phyloP scores from a whole-genome alignment of 2,888 invertebrate genomes.

The Polyommatus icarus region DNA sequence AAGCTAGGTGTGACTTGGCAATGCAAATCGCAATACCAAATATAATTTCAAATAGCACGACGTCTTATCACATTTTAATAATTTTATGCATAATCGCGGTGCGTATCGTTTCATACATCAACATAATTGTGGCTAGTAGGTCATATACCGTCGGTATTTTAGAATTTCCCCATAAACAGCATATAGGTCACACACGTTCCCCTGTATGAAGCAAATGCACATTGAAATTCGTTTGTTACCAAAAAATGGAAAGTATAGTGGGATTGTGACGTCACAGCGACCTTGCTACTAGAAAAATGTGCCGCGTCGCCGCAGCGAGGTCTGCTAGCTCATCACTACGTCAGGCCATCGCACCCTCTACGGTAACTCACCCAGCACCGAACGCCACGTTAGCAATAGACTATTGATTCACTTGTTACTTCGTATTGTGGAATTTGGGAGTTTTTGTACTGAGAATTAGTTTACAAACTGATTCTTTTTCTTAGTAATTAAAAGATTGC shows the following conservation, averaged over 20 bases:
- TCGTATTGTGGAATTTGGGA: neutral
- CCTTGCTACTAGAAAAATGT: conserved; percentile 81
- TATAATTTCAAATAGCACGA: neutral
- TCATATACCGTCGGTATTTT: neutral
- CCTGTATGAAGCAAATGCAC: neutral
- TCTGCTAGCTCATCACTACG: conserved; percentile 69
- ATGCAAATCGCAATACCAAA: too few species aligned
- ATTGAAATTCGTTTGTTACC: conserved; percentile 39
- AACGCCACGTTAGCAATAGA: conserved; percentile 27
- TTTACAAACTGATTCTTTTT: neutral
- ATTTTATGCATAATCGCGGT: neutral
- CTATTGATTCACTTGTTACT: conserved; percentile 19
- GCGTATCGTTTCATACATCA: neutral
- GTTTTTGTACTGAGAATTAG: neutral
- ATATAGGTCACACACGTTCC: neutral
- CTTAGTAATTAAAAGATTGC: too few species aligned
- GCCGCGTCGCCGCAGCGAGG: conserved; percentile 70
- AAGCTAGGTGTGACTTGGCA: neutral
- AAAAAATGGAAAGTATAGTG: conserved; percentile 68
- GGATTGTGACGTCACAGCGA: conserved; percentile 72
- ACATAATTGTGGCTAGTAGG: neutral
- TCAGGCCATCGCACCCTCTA: conserved; percentile 51
- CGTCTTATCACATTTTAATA: neutral
- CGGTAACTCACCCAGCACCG: conserved; percentile 34
- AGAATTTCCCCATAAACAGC: neutral